Evolutionary conservation across 2,888 invertebrate genomes (phyloP).

Genomic region (Galerucella nymphaeae): DNA sequence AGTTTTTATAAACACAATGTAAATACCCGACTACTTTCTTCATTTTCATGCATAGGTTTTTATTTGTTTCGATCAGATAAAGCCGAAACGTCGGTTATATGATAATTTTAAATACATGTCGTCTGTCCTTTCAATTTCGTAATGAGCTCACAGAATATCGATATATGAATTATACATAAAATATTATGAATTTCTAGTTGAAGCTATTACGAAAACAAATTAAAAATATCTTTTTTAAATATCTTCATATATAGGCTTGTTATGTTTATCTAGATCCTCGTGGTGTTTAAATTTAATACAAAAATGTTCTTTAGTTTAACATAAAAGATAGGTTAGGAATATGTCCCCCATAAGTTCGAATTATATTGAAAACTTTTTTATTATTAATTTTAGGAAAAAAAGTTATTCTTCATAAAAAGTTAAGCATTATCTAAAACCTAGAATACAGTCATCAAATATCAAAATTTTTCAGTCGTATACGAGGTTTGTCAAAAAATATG

Average conservation of each 20-base stretch:
- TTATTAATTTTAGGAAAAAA: too few species aligned
- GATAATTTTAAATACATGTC: slow-evolving; percentile 41
- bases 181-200: slow-evolving; percentile 4
- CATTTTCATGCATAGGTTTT: slow-evolving; percentile 47
- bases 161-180: slow-evolving; percentile 22
- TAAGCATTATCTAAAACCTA: too few species aligned
- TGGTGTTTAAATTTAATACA: slow-evolving; percentile 4
- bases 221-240: slow-evolving; percentile 26
- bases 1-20: slow-evolving; percentile 39
- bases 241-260: too few species aligned
- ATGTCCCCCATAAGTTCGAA: too few species aligned
- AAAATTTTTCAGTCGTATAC: too few species aligned
- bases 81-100: slow-evolving; percentile 39
- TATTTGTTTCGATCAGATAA: slow-evolving; percentile 47
- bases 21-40: slow-evolving; percentile 42
- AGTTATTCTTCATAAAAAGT: too few species aligned
- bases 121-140: slow-evolving; percentile 37
- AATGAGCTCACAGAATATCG: slow-evolving; percentile 33
- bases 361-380: too few species aligned
- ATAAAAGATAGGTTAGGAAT: neutral
- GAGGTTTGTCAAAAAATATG: too few species aligned
- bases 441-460: too few species aligned
- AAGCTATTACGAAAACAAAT: slow-evolving; percentile 23
- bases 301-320: neutral
- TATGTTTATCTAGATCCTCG: slow-evolving; percentile 5